These are phyloP conservation scores for Piaya cayana DNA, from an alignment of 2,113 vertebrate species.

Conservation along the genomic window DNA sequence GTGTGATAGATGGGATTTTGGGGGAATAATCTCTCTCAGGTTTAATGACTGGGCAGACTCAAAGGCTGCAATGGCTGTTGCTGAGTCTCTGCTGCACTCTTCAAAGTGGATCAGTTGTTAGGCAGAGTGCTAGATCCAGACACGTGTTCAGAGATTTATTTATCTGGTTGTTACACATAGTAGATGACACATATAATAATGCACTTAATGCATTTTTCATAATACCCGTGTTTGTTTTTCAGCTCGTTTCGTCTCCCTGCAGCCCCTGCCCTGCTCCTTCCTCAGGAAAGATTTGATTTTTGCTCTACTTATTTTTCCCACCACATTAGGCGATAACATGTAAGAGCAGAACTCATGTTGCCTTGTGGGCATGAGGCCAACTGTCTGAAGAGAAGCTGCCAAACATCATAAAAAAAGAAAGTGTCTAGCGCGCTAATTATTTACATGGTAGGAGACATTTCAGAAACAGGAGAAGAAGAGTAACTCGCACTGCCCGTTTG, in stretches of 20 bases:
- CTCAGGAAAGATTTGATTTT: conserved; percentile 11
- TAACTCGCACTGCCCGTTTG: background rate
- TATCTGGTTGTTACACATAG: background rate
- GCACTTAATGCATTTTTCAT: conserved; percentile 36
- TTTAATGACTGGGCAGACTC: background rate
- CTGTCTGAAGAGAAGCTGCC: background rate
- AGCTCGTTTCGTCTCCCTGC: conserved; percentile 5
- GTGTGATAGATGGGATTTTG: accelerated
- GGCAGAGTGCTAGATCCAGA: background rate
- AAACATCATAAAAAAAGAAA: background rate
- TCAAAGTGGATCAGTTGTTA: background rate
- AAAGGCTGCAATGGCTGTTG: background rate
- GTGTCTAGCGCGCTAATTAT: background rate
- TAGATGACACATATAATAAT: background rate
- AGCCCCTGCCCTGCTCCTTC: accelerated
- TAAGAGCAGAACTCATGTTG: background rate
- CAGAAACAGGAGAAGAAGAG: background rate
- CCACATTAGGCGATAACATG: background rate
- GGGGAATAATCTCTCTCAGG: background rate
- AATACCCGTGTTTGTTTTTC: background rate
- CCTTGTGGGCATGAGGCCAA: background rate
- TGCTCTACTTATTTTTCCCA: conserved; percentile 30
- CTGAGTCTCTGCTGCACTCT: background rate
- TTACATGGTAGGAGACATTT: background rate
- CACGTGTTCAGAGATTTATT: background rate